phyloP scores from a whole-genome alignment of 2,113 vertebrate genomes.

The Clupea harengus region DNA sequence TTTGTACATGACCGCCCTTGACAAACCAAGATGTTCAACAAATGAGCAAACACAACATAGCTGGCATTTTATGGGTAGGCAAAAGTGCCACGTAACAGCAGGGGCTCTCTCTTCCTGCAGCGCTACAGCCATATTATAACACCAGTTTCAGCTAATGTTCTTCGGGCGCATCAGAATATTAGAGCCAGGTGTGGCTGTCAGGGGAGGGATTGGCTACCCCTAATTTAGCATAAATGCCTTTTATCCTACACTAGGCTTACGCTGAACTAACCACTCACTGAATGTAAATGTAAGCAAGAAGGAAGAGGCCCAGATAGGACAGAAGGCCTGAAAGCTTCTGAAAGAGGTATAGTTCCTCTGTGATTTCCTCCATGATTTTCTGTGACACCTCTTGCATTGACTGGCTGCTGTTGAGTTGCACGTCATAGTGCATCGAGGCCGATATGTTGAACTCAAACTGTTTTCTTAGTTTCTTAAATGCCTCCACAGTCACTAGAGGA shows the following conservation, averaged over 20 bases:
- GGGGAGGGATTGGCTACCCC: neutral
- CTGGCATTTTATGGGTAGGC: neutral
- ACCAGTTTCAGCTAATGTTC: neutral
- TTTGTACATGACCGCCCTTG: constrained; percentile 76
- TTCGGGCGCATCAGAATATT: neutral
- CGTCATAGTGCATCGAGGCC: constrained; percentile 58
- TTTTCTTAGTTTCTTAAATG: constrained; percentile 67
- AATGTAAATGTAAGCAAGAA: constrained; percentile 69
- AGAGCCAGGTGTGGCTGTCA: neutral
- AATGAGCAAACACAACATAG: neutral
- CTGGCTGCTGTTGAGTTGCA: constrained; percentile 72
- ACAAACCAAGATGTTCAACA: neutral
- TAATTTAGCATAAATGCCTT: neutral
- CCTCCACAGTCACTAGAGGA: constrained; percentile 65
- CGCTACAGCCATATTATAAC: neutral
- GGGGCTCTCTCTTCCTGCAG: neutral
- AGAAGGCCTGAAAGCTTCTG: constrained; percentile 58
- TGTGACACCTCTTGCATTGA: constrained; percentile 73
- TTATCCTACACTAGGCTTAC: neutral
- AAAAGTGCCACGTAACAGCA: neutral
- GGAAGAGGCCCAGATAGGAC: constrained; percentile 61
- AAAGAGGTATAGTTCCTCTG: constrained; percentile 48
- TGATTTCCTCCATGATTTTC: constrained; percentile 73
- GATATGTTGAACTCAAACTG: constrained; percentile 90
- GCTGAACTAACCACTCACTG: constrained; percentile 67